phyloP scores from a whole-genome alignment of 2,113 vertebrate species.

The Esox niger region DNA sequence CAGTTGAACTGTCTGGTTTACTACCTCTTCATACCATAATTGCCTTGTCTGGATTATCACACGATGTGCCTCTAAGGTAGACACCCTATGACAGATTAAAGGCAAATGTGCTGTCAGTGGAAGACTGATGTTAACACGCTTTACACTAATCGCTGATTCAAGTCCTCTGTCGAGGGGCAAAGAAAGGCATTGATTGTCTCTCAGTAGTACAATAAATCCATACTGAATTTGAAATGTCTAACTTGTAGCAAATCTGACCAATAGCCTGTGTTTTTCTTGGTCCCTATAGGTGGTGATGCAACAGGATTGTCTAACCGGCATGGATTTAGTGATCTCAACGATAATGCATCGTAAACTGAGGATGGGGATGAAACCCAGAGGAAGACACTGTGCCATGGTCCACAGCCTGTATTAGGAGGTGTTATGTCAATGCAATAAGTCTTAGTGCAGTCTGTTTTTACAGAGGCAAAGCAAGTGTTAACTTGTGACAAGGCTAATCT shows the following conservation, averaged over 20 bases:
- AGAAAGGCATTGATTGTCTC: conserved; percentile 31
- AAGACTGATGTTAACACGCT: conserved; percentile 32
- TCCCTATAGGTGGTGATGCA: neutral
- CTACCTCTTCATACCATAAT: neutral
- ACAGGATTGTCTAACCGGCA: neutral
- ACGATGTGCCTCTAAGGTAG: neutral
- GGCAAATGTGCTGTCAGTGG: conserved; percentile 6
- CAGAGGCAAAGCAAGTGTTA: conserved; percentile 36
- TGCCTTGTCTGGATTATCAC: neutral
- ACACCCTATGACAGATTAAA: neutral
- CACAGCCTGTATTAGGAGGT: neutral
- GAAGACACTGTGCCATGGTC: neutral
- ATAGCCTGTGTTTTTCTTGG: neutral
- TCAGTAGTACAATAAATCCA: conserved; percentile 32
- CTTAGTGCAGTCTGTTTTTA: conserved; percentile 9
- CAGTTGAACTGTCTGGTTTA: neutral
- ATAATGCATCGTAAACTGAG: neutral
- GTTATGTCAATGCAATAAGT: conserved; percentile 12
- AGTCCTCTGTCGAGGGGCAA: conserved; percentile 15
- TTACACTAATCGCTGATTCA: conserved; percentile 22
- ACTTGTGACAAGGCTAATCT: conserved; percentile 46
- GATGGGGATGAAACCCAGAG: neutral
- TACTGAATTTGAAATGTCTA: neutral
- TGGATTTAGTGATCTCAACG: neutral
- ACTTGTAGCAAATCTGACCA: neutral